A percentile compares a stretch with the other conserved stretches of the same genome.
These are phyloP conservation scores for Phenganax subtilis DNA, from an alignment of 92 coral and sea anemone species.

Conservation along the genomic window DNA sequence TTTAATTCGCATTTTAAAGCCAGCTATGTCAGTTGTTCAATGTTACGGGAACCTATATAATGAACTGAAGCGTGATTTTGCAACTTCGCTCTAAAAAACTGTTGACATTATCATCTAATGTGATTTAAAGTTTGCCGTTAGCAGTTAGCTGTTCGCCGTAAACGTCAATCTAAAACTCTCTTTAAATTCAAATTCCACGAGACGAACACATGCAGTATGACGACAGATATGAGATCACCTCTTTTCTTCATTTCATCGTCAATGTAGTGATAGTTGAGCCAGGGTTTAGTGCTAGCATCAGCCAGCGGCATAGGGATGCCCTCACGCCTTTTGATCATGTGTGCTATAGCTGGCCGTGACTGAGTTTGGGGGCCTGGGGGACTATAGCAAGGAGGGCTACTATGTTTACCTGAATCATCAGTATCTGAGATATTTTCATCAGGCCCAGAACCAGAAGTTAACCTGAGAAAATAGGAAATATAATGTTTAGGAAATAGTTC, in stretches of 20 bases:
- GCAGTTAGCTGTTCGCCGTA: background rate
- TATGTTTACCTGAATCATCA: constrained; percentile 31
- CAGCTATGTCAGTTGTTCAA: no score
- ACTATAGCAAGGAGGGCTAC: constrained; percentile 2
- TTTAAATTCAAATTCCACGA: background rate
- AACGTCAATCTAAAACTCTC: background rate
- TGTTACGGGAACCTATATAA: no score
- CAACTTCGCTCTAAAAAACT: no score
- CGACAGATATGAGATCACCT: constrained; percentile 8
- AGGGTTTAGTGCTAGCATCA: constrained; percentile 22
- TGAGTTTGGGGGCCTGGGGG: constrained; percentile 13
- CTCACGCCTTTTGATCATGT: constrained; percentile 30
- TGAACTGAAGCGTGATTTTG: no score
- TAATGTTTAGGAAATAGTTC: no score
- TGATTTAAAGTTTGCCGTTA: no score
- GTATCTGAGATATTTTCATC: constrained; percentile 60
- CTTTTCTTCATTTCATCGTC: constrained; percentile 28
- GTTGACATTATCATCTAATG: no score
- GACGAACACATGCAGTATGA: background rate
- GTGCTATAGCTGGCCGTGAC: constrained; percentile 32
- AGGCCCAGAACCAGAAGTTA: constrained; percentile 68
- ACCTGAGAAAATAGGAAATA: constrained; percentile 42
- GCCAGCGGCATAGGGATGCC: constrained; percentile 29
- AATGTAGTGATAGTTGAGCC: constrained; percentile 27
- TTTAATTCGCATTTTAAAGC: no score